Percentiles rank a stretch among this genome's conserved stretches.
Evolutionary conservation across 2,888 invertebrate genomes (phyloP).

Genomic region (Dryobotodes eremita): DNA sequence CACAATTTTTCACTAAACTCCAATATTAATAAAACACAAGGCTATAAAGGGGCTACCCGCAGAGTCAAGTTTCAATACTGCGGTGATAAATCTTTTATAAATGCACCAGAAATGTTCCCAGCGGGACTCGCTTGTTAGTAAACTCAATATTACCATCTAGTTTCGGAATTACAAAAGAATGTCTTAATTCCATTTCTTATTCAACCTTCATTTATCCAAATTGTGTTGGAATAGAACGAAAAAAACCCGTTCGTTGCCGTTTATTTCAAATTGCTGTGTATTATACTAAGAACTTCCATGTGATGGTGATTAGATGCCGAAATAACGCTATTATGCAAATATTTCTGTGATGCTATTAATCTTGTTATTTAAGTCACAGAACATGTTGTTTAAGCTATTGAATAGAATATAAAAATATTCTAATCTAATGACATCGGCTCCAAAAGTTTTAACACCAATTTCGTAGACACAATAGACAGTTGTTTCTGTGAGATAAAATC

Average conservation of each 20-base stretch:
- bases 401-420: constrained; percentile 58
- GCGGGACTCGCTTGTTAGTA: constrained; percentile 71
- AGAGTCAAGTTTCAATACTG: constrained; percentile 74
- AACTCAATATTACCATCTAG: constrained; percentile 75
- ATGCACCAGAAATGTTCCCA: constrained; percentile 76
- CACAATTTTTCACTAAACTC: constrained; percentile 61
- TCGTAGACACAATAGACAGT: constrained; percentile 47
- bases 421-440: constrained; percentile 27
- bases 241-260: constrained; percentile 67
- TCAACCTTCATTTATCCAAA: constrained; percentile 66
- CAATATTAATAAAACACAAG: constrained; percentile 71
- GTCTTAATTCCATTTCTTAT: constrained; percentile 73
- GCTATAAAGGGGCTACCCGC: constrained; percentile 71
- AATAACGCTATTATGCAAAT: constrained; percentile 77
- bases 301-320: constrained; percentile 63
- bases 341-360: constrained; percentile 72
- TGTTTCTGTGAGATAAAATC: constrained; percentile 51
- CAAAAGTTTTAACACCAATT: constrained; percentile 46
- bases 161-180: constrained; percentile 72
- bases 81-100: constrained; percentile 75
- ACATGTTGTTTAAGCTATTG: constrained; percentile 64
- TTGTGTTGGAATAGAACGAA: constrained; percentile 51
- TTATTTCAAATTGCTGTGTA: constrained; percentile 65
- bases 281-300: constrained; percentile 56
- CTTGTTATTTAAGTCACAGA: constrained; percentile 68